These are phyloP conservation scores for Clupea harengus DNA, from an alignment of 2,113 vertebrate genomes.

Conservation along the genomic window DNA sequence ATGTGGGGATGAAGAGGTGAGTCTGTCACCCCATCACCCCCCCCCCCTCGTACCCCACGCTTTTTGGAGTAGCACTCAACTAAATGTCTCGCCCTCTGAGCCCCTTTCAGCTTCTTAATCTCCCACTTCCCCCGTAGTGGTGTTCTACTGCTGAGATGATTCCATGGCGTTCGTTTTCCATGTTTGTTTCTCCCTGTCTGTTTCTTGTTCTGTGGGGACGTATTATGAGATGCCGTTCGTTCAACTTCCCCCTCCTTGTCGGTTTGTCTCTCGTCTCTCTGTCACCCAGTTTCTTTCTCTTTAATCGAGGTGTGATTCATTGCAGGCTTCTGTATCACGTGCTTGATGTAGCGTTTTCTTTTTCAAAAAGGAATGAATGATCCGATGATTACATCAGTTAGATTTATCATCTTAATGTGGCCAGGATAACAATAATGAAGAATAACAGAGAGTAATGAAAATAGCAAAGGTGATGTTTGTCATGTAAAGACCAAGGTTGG, in stretches of 20 bases:
- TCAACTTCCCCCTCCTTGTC: neutral
- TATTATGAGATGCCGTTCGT: neutral
- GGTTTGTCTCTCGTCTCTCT: neutral
- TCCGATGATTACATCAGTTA: too few relatives aligned
- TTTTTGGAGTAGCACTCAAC: neutral
- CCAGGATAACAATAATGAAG: neutral
- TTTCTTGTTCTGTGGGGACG: neutral
- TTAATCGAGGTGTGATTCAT: neutral
- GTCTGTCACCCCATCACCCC: conserved; percentile 24
- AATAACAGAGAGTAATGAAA: neutral
- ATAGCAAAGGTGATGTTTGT: neutral
- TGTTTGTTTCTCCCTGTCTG: neutral
- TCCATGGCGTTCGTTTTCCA: too few relatives aligned
- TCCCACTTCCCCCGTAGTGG: neutral
- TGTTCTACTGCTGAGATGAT: too few relatives aligned
- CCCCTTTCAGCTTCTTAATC: neutral
- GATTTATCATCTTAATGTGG: neutral
- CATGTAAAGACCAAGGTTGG: too few relatives aligned
- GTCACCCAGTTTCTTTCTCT: neutral
- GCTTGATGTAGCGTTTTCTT: too few relatives aligned
- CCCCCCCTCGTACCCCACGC: neutral
- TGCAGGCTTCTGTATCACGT: neutral
- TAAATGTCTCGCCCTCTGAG: neutral
- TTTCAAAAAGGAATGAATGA: too few relatives aligned
- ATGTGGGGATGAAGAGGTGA: conserved; percentile 52